Base-by-base conservation (phyloP, 2,888 invertebrate species). In the Chelonus formosanus region DNA sequence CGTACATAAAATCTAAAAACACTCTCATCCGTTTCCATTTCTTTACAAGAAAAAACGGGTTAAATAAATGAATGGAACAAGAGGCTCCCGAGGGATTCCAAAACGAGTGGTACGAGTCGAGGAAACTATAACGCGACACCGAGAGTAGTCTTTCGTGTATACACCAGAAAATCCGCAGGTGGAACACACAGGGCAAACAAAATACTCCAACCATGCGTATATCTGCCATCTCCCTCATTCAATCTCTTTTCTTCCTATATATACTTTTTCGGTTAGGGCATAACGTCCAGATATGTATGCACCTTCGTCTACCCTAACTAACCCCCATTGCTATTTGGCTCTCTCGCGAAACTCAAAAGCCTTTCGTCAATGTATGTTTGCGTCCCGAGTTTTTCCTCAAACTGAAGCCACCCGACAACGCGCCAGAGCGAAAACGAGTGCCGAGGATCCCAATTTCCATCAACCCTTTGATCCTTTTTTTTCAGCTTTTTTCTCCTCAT, bases 71-170 rank as follows among this genome's bases (percentile, higher is more conserved):
- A 58, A 47, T 47, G 43, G 32, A 45, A 58, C 6, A 47, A 47
- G 35, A 48, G 31, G 31, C 10, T 55, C 55, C 20, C 34, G 3
- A 10, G 60, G 36, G 60, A 48, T 31, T 31, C 10, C 34, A 8
- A 55, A 43, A 52, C 45, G 20, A 31, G 47, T 43, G 43, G 44
- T 63, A 45, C 54, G 54, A 50, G 52, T 52, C 32, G 48, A 61
- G 35, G 62, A 61, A 65, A 65, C 63, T 64, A 65, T 58, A 67
- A 67, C 52, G 65, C 67, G 69, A 68, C 72, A 69, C 70, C 70
- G 67, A 73, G 76, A 80, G 80, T 80, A 81, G 77, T 79, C 76
- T 80, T 80, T 74, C 80, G 75, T 80, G 80, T 64, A 64, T 75
- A 78, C 76, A 76, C 75, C 75, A 74, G 75, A 73, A 78, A 80